Base-by-base conservation (phyloP, 2,797 vertebrate genomes). In the Labroides dimidiatus region DNA sequence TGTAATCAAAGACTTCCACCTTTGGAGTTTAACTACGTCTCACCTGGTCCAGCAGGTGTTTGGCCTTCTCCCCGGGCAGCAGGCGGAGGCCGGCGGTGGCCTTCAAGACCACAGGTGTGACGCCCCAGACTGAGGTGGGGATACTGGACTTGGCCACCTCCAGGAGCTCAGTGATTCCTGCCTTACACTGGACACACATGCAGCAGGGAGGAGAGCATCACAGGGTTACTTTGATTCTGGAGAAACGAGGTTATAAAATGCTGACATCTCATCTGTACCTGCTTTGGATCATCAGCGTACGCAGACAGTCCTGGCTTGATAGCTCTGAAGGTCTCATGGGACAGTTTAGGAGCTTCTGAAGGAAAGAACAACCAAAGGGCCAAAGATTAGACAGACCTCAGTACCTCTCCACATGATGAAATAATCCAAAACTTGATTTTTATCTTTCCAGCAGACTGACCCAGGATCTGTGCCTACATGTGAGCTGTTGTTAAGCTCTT, bases 261-360 rank as follows among this genome's bases (percentile, higher is more conserved):
- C 10, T 13, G 37, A 13, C 12, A 4, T 39, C 37, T 39, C 10
- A 13, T 39, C 11, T 10, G 84, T 92, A 96, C 97, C 96, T 97
- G 93, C 47, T 96, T 91, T 0, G 97, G 94, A 1, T 96, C 93
- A 48, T 98, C 96, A 0, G 95, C 96, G 17, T 97, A 99, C 0
- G 96, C 94, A 17, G 98, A 99, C 4, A 99, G 95, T 21, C 97
- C 98, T 1, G 98, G 98, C 77, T 96, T 94, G 86, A 99, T 93
- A 33, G 96, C 96, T 86, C 79, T 95, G 88, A 99, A 99, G 0
- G 93, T 96, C 87, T 98, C 96, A 0, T 94, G 93, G 56, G 90
- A 91, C 85, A 99, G 90, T 69, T 80, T 93, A 13, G 95, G 96
- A 84, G 91, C 89, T 65, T 91, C 97, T 98, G 88, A 62, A 64